These are phyloP conservation scores for Pogonocherus hispidulus DNA, from an alignment of 2,888 invertebrate genomes.

Conservation along the genomic window DNA sequence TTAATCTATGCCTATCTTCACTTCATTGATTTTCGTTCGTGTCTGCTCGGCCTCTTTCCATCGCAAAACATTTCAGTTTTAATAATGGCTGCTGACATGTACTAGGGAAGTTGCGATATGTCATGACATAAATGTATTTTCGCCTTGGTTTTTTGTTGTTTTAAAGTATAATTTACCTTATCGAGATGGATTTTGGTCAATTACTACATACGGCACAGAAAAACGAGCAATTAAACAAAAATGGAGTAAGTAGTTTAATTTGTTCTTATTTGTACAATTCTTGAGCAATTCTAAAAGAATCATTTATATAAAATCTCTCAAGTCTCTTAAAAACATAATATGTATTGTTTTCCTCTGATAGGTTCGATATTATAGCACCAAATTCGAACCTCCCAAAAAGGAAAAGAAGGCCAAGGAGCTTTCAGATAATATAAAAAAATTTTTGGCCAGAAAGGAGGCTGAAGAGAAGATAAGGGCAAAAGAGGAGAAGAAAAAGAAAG, in stretches of 20 bases:
- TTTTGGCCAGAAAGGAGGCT: slow-evolving; percentile 84
- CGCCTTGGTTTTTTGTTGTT: slow-evolving; percentile 8
- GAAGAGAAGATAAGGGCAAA: slow-evolving; percentile 79
- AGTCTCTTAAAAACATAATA: too few species aligned
- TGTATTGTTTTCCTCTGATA: slow-evolving; percentile 37
- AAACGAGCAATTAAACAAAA: slow-evolving; percentile 68
- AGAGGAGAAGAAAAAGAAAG: slow-evolving; percentile 76
- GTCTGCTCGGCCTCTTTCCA: not conserved
- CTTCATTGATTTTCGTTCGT: not conserved
- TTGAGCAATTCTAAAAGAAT: slow-evolving; percentile 22
- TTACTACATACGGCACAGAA: slow-evolving; percentile 75
- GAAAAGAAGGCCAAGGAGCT: slow-evolving; percentile 76
- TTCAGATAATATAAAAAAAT: slow-evolving; percentile 86
- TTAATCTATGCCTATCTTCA: not conserved
- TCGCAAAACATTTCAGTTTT: slow-evolving; percentile 37
- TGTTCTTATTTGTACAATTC: not conserved
- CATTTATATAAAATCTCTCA: not conserved
- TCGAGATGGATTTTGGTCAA: slow-evolving; percentile 74
- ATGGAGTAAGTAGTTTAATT: slow-evolving; percentile 59
- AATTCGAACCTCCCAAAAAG: slow-evolving; percentile 87
- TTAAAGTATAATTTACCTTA: not conserved
- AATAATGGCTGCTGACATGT: slow-evolving; percentile 51
- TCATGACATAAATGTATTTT: slow-evolving; percentile 35
- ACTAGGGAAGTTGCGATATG: slow-evolving; percentile 46
- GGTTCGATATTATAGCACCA: slow-evolving; percentile 80